Evolutionary conservation across 2,888 invertebrate genomes (phyloP).

Genomic region (Sphaerophoria rueppellii): DNA sequence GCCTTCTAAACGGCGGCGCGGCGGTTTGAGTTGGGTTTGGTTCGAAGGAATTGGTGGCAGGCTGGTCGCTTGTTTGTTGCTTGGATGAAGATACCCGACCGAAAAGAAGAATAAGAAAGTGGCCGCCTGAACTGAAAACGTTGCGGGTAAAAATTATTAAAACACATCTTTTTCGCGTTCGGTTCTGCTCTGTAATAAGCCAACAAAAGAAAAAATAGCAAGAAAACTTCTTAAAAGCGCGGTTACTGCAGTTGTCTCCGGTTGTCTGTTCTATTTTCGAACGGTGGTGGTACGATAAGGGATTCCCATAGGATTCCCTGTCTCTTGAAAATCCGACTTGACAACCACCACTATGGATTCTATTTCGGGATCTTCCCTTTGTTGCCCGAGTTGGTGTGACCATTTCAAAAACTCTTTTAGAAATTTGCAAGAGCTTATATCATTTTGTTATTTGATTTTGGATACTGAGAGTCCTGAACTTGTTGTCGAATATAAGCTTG

Average conservation of each 20-base stretch:
- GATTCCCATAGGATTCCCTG: slow-evolving; percentile 66
- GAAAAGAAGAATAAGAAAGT: slow-evolving; percentile 14
- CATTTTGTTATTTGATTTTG: too few relatives aligned
- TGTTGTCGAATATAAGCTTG: too few relatives aligned
- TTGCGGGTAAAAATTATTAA: slow-evolving; percentile 58
- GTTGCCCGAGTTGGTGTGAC: slow-evolving; percentile 6
- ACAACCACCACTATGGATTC: slow-evolving; percentile 57
- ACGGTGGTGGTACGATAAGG: slow-evolving; percentile 56
- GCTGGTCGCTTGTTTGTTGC: slow-evolving; percentile 20
- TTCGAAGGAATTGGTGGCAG: slow-evolving; percentile 28
- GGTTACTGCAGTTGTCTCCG: slow-evolving; percentile 67
- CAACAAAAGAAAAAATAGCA: background rate
- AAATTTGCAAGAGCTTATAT: too few relatives aligned
- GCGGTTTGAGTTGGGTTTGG: background rate
- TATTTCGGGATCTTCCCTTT: slow-evolving; percentile 29
- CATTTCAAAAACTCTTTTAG: background rate
- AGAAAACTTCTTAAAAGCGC: background rate
- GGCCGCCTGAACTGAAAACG: slow-evolving; percentile 49
- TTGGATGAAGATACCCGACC: slow-evolving; percentile 67
- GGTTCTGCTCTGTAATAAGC: slow-evolving; percentile 36
- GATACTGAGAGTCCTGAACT: too few relatives aligned
- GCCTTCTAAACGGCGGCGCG: slow-evolving; percentile 20
- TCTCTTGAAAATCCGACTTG: slow-evolving; percentile 60
- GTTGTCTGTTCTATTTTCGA: slow-evolving; percentile 70
- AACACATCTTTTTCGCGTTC: slow-evolving; percentile 59